Base-by-base conservation (phyloP, 2,113 vertebrate genomes). In the Labeo catla region DNA sequence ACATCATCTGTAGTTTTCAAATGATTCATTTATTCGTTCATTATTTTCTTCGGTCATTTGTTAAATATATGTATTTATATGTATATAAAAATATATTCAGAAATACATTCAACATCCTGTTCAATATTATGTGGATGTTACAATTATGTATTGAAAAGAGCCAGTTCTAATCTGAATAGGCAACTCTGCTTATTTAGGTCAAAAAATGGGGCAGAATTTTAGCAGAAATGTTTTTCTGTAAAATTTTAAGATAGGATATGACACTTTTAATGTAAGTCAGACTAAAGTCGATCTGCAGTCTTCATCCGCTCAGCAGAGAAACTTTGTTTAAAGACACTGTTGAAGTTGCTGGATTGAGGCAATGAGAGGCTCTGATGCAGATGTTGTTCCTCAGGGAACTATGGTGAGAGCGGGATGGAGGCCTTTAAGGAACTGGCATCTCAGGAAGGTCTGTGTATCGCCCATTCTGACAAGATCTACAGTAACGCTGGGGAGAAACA, bases 401-500 rank as follows among this genome's bases (percentile, higher is more conserved):
- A 99, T 21, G 98, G 98, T 0, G 98, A 99, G 91, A 99, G 98
- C 13, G 98, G 98, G 85, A 99, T 99, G 98, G 98, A 99, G 54
- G 98, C 97, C 61, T 99, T 99, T 92, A 99, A 98, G 90, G 98
- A 99, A 91, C 87, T 99, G 76, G 98, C 97, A 65, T 94, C 98
- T 23, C 97, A 98, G 91, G 98, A 98, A 76, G 97, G 97, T 49
- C 94, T 99, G 81, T 99, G 98, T 91, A 96, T 99, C 82, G 97
- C 98, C 76, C 97, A 98, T 87, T 98, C 98, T 8, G 98, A 99
- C 94, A 99, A 99, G 92, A 99, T 99, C 95, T 99, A 99, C 94
- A 99, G 98, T 94, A 99, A 99, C 0, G 98, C 98, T 0, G 98
- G 97, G 0, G 98, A 99, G 91, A 98, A 96, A 92, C 97, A 97